Evolutionary conservation across 2,113 vertebrate genomes (phyloP).

Genomic region (Microcebus lehilahytsara): DNA sequence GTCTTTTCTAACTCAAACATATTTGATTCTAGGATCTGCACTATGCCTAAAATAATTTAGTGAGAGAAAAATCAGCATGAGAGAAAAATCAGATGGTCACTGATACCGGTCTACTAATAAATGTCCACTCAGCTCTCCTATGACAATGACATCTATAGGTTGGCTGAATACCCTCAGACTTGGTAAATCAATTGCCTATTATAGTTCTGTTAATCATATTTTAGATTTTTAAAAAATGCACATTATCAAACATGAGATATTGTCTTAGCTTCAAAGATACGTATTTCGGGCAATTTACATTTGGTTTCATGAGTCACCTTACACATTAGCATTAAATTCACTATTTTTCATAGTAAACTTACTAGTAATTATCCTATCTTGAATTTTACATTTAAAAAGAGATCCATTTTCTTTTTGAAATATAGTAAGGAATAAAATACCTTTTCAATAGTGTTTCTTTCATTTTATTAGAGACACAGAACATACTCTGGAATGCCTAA

Average conservation of each 20-base stretch:
- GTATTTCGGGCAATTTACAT: slow-evolving; percentile 16
- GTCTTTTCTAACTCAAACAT: neutral
- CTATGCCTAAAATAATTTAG: neutral
- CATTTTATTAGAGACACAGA: neutral
- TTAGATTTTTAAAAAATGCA: neutral
- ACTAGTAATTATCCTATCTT: neutral
- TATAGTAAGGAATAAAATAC: neutral
- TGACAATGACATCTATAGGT: neutral
- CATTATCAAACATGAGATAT: neutral
- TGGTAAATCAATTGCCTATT: neutral
- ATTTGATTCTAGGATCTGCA: neutral
- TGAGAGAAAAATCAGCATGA: neutral
- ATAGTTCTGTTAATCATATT: neutral
- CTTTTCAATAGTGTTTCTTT: neutral
- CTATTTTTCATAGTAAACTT: neutral
- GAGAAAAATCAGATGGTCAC: neutral
- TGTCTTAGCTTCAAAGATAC: neutral
- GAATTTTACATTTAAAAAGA: slow-evolving; percentile 9
- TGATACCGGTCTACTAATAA: neutral
- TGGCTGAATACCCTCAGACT: neutral
- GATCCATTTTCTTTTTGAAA: slow-evolving; percentile 31
- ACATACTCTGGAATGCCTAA: neutral
- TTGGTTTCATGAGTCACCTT: neutral
- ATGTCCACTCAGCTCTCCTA: neutral
- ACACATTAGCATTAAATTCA: slow-evolving; percentile 12